Base-by-base conservation (phyloP, 1,140 invertebrate genomes). In the Fragariocoptes setiger region DNA sequence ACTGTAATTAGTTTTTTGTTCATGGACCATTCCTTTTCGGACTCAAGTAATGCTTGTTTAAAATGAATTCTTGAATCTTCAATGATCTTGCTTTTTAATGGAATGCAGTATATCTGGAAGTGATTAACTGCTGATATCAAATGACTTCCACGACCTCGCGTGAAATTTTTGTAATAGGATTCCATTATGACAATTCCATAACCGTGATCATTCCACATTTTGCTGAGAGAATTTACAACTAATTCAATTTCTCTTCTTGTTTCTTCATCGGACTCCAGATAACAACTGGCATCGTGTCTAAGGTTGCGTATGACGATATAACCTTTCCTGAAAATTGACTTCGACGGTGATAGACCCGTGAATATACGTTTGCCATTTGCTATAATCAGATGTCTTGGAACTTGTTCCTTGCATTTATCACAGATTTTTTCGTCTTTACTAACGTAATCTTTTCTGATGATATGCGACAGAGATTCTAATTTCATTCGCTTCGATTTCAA, bases 41-140 rank as follows among this genome's bases (percentile, higher is more conserved):
- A 83, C 57, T 94, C 86, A 50, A 78, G 60, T 38, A 95, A 69
- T 0, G 83, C 85, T 70, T 95, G 94, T 57, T 88, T 90, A 53
- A 94, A 94, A 62, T 90, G 94, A 46, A 94, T 86, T 1, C 82
- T 78, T 12, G 78, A 77, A 52, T 74, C 59, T 46, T 77, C 72
- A 19, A 74, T 76, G 21, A 69, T 63, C 56, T 83, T 74, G 51
- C 65, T 67, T 3, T 75, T 69, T 48, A 92, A 50, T 0, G 85
- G 78, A 17, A 94, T 62, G 63, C 83, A 92, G 49, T 92, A 72
- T 16, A 92, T 61, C 43, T 73, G 64, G 16, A 80, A 59, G 52
- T 65, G 65, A 46, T 68, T 69, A 18, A 73, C 75, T 14, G 70
- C 72, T 17, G 2, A 36, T 18, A 18, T 2, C 21, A 42, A 13